These are phyloP conservation scores for Fissipunctia ypsillon DNA, from an alignment of 2,888 invertebrate genomes.

Conservation along the genomic window DNA sequence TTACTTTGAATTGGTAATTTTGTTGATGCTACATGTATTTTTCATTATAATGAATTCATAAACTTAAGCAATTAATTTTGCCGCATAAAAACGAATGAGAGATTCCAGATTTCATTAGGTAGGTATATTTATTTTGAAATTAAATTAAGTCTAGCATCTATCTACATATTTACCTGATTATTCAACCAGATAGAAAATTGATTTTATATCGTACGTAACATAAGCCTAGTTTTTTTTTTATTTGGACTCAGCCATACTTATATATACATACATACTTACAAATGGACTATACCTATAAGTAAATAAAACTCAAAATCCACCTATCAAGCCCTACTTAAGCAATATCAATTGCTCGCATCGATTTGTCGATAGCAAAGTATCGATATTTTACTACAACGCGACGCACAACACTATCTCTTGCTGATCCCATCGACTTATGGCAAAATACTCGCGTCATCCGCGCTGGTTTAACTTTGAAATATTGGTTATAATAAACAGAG, in stretches of 20 bases:
- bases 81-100: conserved; percentile 33
- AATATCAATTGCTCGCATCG: conserved; percentile 58
- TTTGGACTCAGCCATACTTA: too few relatives aligned
- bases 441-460: conserved; percentile 53
- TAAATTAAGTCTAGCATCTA: conserved; percentile 10
- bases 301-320: conserved; percentile 27
- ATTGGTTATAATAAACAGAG: conserved; percentile 48
- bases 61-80: conserved; percentile 29
- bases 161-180: background rate
- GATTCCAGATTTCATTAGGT: conserved; percentile 23
- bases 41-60: conserved; percentile 38
- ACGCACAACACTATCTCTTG: conserved; percentile 55
- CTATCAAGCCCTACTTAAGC: conserved; percentile 43
- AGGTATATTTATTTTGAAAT: conserved; percentile 18
- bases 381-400: conserved; percentile 54
- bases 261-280: background rate
- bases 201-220: background rate
- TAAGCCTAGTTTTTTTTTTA: background rate
- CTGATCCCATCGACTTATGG: conserved; percentile 61
- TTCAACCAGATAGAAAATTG: background rate
- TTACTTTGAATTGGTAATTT: conserved; percentile 52
- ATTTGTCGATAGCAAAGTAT: conserved; percentile 59
- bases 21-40: conserved; percentile 41
- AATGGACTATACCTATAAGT: background rate
- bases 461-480: conserved; percentile 59